Conservation (phyloP, 1,140 invertebrate species). For the Argopecten irradians region DNA sequence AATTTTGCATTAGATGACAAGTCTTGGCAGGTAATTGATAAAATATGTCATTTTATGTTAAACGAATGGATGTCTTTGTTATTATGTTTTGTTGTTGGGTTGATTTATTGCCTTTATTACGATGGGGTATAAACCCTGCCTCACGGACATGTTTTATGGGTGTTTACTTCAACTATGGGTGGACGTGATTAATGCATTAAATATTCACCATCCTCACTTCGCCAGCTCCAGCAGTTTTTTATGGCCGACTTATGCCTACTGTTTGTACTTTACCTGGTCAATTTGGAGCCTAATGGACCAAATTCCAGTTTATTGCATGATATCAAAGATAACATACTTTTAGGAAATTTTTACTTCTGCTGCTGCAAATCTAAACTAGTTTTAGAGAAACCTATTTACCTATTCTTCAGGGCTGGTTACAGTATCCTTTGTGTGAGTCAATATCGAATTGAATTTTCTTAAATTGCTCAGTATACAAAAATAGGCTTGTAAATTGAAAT, state of each 20-base stretch:
- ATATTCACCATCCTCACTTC: background rate
- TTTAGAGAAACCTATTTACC: too few relatives aligned
- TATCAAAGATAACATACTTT: background rate
- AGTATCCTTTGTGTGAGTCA: too few relatives aligned
- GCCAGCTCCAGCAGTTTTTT: background rate
- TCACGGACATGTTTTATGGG: slow-evolving; percentile 2
- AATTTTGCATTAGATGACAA: too few relatives aligned
- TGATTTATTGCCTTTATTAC: background rate
- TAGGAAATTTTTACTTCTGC: background rate
- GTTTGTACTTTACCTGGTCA: slow-evolving; percentile 3
- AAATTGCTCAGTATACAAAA: too few relatives aligned
- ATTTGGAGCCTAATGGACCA: background rate
- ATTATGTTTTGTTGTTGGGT: background rate
- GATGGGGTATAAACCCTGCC: background rate
- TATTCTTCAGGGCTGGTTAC: too few relatives aligned
- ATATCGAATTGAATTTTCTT: too few relatives aligned
- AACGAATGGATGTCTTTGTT: background rate
- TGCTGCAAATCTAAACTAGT: too few relatives aligned
- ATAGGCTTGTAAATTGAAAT: too few relatives aligned
- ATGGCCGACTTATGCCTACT: background rate
- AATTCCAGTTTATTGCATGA: background rate
- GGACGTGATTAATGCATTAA: slow-evolving; percentile 5
- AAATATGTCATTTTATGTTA: too few relatives aligned
- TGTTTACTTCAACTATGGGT: background rate
- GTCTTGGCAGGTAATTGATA: background rate